Evolutionary conservation across 2,113 vertebrate genomes (phyloP).

Genomic region (Chaetops frenatus): DNA sequence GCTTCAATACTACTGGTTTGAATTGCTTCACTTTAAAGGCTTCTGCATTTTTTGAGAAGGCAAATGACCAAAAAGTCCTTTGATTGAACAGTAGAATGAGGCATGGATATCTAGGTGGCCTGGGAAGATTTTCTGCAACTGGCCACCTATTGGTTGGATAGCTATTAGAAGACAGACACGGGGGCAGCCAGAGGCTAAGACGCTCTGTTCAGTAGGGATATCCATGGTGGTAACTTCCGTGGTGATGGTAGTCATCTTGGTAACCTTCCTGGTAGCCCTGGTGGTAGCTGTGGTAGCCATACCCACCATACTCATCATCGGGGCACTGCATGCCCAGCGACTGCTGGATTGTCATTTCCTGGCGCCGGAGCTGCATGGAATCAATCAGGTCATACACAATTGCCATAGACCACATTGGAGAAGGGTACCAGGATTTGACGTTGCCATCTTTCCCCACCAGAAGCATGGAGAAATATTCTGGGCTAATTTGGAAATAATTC

Average conservation of each 20-base stretch:
- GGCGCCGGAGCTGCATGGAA: slow-evolving; percentile 96
- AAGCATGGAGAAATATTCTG: slow-evolving; percentile 98
- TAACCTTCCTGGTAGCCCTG: slow-evolving; percentile 95
- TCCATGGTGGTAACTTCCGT: slow-evolving; percentile 82
- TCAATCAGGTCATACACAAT: slow-evolving; percentile 97
- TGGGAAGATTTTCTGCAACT: slow-evolving; percentile 14
- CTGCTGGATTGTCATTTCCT: slow-evolving; percentile 99
- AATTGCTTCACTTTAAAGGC: slow-evolving; percentile 48
- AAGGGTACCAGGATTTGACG: slow-evolving; percentile 98
- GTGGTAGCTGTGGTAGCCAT: slow-evolving; percentile 90
- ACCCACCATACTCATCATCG: slow-evolving; percentile 93
- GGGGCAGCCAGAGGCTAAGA: neutral
- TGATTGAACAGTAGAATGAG: slow-evolving; percentile 45
- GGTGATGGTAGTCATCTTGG: slow-evolving; percentile 85
- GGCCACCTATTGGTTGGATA: slow-evolving; percentile 31
- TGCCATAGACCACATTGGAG: slow-evolving; percentile 98
- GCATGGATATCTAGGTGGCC: neutral
- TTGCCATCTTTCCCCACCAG: slow-evolving; percentile 97
- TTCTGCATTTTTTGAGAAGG: slow-evolving; percentile 48
- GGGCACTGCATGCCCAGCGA: slow-evolving; percentile 96
- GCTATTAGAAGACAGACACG: slow-evolving; percentile 1
- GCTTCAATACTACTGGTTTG: slow-evolving; percentile 41
- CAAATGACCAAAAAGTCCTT: slow-evolving; percentile 47
- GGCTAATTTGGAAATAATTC: slow-evolving; percentile 98
- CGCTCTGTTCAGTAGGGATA: slow-evolving; percentile 82